Conservation (phyloP, 1,140 invertebrate genomes). For the Magallana angulata region DNA sequence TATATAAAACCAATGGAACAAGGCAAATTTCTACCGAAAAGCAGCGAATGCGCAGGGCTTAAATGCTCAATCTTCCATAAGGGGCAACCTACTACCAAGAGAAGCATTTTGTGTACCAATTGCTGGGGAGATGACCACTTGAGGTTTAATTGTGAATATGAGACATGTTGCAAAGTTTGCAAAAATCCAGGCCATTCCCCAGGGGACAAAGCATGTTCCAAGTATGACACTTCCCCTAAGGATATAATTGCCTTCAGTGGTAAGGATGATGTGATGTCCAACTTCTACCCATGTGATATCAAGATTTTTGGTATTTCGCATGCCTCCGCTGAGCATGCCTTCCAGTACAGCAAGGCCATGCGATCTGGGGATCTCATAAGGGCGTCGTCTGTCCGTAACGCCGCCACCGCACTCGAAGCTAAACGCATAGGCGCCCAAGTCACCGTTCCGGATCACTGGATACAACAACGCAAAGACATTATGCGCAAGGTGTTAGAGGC, state of each 20-base stretch:
- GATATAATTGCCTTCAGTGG: conserved; percentile 19
- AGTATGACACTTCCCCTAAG: not conserved
- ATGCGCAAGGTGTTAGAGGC: conserved; percentile 9
- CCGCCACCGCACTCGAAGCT: not conserved
- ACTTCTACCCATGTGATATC: not conserved
- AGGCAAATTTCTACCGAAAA: conserved; percentile 31
- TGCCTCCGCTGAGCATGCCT: conserved; percentile 1
- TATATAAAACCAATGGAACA: conserved; percentile 21
- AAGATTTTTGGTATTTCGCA: conserved; percentile 2
- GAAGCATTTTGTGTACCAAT: not conserved
- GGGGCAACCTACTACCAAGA: conserved; percentile 1
- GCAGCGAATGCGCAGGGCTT: conserved; percentile 3
- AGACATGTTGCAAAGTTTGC: conserved; percentile 28
- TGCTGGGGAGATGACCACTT: conserved; percentile 22
- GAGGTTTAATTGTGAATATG: conserved; percentile 5
- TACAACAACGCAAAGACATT: not conserved
- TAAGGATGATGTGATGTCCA: conserved; percentile 5
- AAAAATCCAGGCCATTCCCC: not conserved
- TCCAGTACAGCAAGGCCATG: conserved; percentile 18
- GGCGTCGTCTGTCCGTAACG: not conserved
- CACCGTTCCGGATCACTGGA: not conserved
- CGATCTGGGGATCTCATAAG: not conserved
- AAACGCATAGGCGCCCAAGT: not conserved
- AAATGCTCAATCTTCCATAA: not conserved
- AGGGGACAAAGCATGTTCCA: not conserved